Base-by-base conservation (phyloP, 2,888 invertebrate genomes). In the Carabus problematicus region DNA sequence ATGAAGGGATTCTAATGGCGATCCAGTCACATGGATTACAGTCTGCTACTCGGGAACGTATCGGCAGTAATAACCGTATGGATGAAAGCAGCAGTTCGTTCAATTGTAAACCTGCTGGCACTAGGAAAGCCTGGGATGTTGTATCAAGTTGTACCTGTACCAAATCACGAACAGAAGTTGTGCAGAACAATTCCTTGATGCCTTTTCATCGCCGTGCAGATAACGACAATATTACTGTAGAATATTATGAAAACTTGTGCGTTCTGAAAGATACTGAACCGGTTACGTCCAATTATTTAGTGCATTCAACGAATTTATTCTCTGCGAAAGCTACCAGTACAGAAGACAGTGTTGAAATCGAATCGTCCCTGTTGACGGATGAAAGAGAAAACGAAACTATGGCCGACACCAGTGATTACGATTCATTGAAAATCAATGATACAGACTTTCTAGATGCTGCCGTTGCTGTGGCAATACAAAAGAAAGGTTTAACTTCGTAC, bases 1-100 rank as follows among this genome's bases (percentile, higher is more conserved):
- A 90, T 76, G 88, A 89, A 77, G 91, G 90, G 0, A 90, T 91
- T 66, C 81, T 88, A 40, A 91, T 90, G 90, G 91, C 91, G 3
- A 91, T 91, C 75, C 88, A 88, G 64, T 88, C 89, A 62, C 89
- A 90, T 76, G 91, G 91, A 0, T 79, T 91, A 69, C 88, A 87
- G 77, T 77, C 76, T 75, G 75, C 73, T 74, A 74, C 70, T 72
- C 75, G 71, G 72, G 72, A 52, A 67, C 58, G 66, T 52, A 52
- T 42, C 29, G 29, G 43, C 56, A 72, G 45, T 8, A 52, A 55
- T 63, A 56, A 61, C 16, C 8, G 55, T 9, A 62, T 56, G 47
- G 70, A 69, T 43, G 64, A 67, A 14, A 62, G 64, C 49, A 73
- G 70, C 62, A 66, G 71, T 41, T 72, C 72, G 47, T 74, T 74